Evolutionary conservation across 2,113 vertebrate species (phyloP), one percentile per base, ranked within the genome.

Genomic region (Turnix velox): DNA sequence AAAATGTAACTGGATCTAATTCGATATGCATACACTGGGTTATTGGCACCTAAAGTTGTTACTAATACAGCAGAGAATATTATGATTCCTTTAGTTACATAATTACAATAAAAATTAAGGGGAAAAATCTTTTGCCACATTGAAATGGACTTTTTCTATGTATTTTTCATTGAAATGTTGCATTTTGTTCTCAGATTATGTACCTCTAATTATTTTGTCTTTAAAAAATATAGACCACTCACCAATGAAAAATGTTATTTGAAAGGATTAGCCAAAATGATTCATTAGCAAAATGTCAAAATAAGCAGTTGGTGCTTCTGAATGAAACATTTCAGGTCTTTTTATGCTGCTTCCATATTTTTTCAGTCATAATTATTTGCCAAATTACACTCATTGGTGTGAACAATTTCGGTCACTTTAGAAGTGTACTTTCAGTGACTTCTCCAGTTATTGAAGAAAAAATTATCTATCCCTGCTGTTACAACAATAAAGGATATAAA

Each of bases 241-340:
- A 4, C 77, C 71, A 79, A 37, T 42, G 45, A 68, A 72, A 89
- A 91, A 78, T 18, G 33, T 39, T 83, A 9, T 84, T 89, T 87
- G 45, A 94, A 92, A 89, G 49, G 66, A 79, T 66, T 94, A 92
- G 33, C 14, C 40, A 85, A 95, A 91, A 66, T 89, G 77, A 95
- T 87, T 95, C 92, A 92, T 95, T 92, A 87, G 82, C 84, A 83
- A 72, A 84, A 91, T 55, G 94, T 95, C 94, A 95, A 96, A 96
- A 96, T 94, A 95, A 95, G 62, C 93, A 92, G 87, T 85, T 92
- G 87, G 87, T 79, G 62, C 87, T 79, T 79, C 88, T 85, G 84
- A 91, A 94, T 45, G 62, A 91, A 91, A 84, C 81, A 89, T 94
- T 91, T 92, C 81, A 76, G 71, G 73, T 69, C 91, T 86, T 92